Percentiles rank a stretch among this genome's conserved stretches.
Conservation (phyloP, 2,888 invertebrate genomes). For the Eupeodes luniger region DNA sequence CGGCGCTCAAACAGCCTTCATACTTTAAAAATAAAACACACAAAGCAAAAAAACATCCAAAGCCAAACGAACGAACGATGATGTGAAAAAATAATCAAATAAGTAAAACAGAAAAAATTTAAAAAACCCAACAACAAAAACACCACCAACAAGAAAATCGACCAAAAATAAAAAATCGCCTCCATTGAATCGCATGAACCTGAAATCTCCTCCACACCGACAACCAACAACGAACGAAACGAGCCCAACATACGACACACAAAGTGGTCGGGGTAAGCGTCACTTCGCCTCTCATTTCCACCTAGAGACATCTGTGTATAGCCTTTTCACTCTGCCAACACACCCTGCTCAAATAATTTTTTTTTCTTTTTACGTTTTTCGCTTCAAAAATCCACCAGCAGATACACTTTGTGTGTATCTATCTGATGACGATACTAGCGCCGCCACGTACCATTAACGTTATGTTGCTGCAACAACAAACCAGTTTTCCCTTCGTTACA, state of each 20-base stretch:
- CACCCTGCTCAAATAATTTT: slow-evolving; percentile 55
- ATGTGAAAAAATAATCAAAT: slow-evolving; percentile 27
- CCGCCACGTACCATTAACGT: slow-evolving; percentile 52
- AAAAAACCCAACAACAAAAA: background rate
- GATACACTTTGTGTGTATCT: slow-evolving; percentile 68
- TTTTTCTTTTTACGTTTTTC: slow-evolving; percentile 25
- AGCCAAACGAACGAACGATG: slow-evolving; percentile 41
- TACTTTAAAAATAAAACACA: slow-evolving; percentile 58
- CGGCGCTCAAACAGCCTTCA: slow-evolving; percentile 46
- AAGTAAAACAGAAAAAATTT: slow-evolving; percentile 5
- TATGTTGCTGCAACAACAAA: slow-evolving; percentile 54
- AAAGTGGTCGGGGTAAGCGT: slow-evolving; percentile 73
- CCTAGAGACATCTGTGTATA: background rate
- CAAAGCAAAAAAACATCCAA: background rate
- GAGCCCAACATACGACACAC: slow-evolving; percentile 25
- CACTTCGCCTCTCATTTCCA: slow-evolving; percentile 59
- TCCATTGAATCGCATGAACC: slow-evolving; percentile 69
- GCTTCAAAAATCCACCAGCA: slow-evolving; percentile 53
- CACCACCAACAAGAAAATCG: slow-evolving; percentile 30
- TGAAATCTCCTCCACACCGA: slow-evolving; percentile 6
- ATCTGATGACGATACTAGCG: slow-evolving; percentile 61
- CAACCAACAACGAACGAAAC: slow-evolving; percentile 24
- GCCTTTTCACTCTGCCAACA: slow-evolving; percentile 56
- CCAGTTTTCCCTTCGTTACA: slow-evolving; percentile 74
- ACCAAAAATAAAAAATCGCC: slow-evolving; percentile 59